Conservation (phyloP, 2,113 vertebrate genomes). For the Percina caprodes region DNA sequence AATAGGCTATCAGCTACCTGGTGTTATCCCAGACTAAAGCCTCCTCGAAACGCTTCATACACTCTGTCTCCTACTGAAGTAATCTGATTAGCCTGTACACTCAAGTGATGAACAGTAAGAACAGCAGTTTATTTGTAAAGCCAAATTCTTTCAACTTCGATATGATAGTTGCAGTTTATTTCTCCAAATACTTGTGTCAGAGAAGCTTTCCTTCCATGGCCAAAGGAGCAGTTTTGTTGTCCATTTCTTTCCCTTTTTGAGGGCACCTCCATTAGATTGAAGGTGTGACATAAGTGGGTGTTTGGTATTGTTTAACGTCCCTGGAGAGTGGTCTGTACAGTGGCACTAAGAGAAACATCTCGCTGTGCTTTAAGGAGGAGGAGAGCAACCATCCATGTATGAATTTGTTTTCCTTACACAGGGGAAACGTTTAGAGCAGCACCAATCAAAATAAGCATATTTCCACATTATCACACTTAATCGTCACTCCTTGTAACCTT, state of each 20-base stretch:
- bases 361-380: not conserved
- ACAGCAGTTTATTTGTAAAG: not conserved
- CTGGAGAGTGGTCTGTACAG: constrained; percentile 8
- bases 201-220: not conserved
- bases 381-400: not conserved
- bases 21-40: constrained; percentile 33
- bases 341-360: not conserved
- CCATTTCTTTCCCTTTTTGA: not conserved
- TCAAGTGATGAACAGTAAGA: constrained; percentile 9
- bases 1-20: constrained; percentile 54
- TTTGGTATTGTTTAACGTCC: constrained; percentile 41
- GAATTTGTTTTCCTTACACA: not conserved
- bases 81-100: constrained; percentile 28
- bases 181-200: not conserved
- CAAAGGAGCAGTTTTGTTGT: not conserved
- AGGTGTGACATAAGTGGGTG: constrained; percentile 18
- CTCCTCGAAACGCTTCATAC: constrained; percentile 36
- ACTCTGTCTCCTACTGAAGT: constrained; percentile 15
- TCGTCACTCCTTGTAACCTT: not conserved
- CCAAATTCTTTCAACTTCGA: not conserved
- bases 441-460: not conserved
- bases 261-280: constrained; percentile 1
- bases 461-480: not conserved
- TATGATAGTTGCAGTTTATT: not conserved
- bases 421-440: not conserved